phyloP scores from a whole-genome alignment of 2,888 invertebrate species.

The Hoplodrina ambigua region DNA sequence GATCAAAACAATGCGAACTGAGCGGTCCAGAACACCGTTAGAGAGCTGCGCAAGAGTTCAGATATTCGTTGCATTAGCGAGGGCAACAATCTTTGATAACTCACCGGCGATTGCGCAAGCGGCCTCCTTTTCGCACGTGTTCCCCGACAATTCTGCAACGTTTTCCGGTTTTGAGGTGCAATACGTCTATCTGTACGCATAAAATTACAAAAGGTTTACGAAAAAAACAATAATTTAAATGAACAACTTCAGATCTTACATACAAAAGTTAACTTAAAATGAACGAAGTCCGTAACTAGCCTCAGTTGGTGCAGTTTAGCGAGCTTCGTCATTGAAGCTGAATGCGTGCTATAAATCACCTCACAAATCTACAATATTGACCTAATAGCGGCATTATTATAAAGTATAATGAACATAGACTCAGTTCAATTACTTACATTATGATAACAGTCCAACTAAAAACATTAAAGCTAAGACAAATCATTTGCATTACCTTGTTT shows the following conservation, averaged over 20 bases:
- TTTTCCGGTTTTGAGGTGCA: constrained; percentile 74
- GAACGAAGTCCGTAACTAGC: background rate
- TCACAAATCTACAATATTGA: background rate
- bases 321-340: background rate
- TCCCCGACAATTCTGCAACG: constrained; percentile 78
- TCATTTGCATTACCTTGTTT: constrained; percentile 64
- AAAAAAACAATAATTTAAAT: constrained; percentile 1
- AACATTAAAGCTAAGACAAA: constrained; percentile 45
- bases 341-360: background rate
- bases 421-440: background rate
- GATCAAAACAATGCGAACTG: constrained; percentile 83
- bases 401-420: background rate
- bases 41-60: constrained; percentile 73
- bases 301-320: background rate
- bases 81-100: constrained; percentile 86
- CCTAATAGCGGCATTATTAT: background rate
- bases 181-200: constrained; percentile 27
- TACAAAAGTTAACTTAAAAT: background rate
- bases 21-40: constrained; percentile 79
- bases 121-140: constrained; percentile 86
- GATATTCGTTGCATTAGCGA: constrained; percentile 78
- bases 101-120: constrained; percentile 81
- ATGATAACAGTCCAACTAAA: constrained; percentile 16
- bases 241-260: background rate
- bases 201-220: constrained; percentile 22